Evolutionary conservation across 2,113 vertebrate genomes (phyloP).

Genomic region (Hippolais icterina): DNA sequence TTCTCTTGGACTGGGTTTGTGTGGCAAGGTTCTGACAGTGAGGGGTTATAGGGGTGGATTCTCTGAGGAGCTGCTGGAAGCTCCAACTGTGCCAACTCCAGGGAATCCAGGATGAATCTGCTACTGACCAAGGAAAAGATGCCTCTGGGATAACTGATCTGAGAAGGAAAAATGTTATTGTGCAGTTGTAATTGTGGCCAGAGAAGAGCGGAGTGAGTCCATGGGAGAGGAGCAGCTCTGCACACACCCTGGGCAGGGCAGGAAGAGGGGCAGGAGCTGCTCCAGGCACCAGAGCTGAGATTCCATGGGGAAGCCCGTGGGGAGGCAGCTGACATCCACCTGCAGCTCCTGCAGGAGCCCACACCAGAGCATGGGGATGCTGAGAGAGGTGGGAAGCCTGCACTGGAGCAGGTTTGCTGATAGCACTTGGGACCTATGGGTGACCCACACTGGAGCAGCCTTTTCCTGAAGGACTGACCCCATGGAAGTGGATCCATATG

Average conservation of each 20-base stretch:
- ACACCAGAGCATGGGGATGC: background rate
- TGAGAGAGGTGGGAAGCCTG: background rate
- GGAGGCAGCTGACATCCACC: background rate
- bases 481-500: background rate
- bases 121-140: background rate
- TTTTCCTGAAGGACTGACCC: background rate
- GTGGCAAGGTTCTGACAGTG: background rate
- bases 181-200: background rate
- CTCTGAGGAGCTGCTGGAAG: background rate
- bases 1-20: background rate
- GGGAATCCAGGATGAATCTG: background rate
- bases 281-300: rapidly evolving
- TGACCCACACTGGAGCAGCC: background rate
- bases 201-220: background rate
- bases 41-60: no score
- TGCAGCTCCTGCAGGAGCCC: background rate
- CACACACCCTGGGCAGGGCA: background rate
- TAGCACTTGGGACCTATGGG: background rate
- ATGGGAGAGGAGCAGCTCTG: background rate
- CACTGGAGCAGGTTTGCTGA: background rate
- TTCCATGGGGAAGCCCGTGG: background rate
- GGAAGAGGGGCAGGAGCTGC: background rate
- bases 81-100: rapidly evolving
- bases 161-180: background rate
- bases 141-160: background rate